A percentile compares a stretch with the other conserved stretches of the same genome.
Evolutionary conservation across 2,797 vertebrate species (phyloP).

Genomic region (Lagocephalus sceleratus): DNA sequence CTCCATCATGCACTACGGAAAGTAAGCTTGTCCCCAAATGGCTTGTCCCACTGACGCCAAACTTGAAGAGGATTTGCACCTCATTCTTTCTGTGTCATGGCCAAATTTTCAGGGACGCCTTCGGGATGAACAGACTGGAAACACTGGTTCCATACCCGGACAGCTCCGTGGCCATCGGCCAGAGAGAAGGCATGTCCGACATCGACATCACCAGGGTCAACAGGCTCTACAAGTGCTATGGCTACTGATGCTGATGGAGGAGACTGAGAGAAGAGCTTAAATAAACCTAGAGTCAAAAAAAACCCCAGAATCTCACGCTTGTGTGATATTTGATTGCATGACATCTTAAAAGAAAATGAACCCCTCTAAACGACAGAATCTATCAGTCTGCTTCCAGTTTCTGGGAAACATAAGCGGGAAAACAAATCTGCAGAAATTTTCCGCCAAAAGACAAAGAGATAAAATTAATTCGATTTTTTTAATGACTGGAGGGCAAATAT

Average conservation of each 20-base stretch:
- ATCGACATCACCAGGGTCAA: slow-evolving; percentile 57
- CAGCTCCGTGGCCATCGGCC: slow-evolving; percentile 31
- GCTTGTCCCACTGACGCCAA: neutral
- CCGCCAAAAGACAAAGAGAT: slow-evolving; percentile 19
- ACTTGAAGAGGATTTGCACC: neutral
- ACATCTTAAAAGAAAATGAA: neutral
- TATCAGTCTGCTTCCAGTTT: too few species aligned
- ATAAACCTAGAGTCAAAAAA: neutral
- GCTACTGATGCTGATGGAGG: neutral
- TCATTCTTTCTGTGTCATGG: neutral
- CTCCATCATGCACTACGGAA: slow-evolving; percentile 82
- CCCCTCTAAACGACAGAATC: neutral
- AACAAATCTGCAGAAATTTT: slow-evolving; percentile 9
- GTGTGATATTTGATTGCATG: neutral
- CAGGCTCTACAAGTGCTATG: slow-evolving; percentile 48
- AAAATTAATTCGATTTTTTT: slow-evolving; percentile 28
- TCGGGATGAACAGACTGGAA: neutral
- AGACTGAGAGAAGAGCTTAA: neutral
- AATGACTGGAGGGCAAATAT: slow-evolving; percentile 42
- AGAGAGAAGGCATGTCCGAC: slow-evolving; percentile 9
- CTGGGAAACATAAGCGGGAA: neutral
- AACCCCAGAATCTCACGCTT: neutral
- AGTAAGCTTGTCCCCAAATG: slow-evolving; percentile 18
- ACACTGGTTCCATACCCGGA: slow-evolving; percentile 58
- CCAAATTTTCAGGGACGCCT: slow-evolving; percentile 45